Evolutionary conservation across 1,140 invertebrate genomes (phyloP).

Genomic region (Lucilia sericata): DNA sequence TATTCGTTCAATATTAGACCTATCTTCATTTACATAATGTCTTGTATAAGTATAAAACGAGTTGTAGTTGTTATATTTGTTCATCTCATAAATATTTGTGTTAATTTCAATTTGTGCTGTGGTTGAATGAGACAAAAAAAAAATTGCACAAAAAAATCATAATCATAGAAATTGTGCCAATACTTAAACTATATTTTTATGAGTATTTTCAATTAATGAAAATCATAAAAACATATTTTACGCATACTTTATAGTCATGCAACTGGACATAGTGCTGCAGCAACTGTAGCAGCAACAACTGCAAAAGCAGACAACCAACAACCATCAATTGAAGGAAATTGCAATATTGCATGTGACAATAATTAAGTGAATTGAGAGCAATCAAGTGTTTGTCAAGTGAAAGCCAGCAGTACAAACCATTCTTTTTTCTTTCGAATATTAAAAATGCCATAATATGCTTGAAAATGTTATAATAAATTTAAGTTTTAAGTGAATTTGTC

Average conservation of each 20-base stretch:
- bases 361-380: constrained; percentile 23
- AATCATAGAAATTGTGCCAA: constrained; percentile 19
- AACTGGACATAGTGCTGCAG: neutral
- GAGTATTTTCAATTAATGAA: constrained; percentile 42
- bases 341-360: constrained; percentile 8
- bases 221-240: constrained; percentile 32
- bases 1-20: no score
- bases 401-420: neutral
- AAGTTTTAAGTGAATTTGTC: no score
- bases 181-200: constrained; percentile 37
- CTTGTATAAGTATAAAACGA: no score
- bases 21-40: no score
- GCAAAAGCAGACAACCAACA: neutral
- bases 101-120: constrained; percentile 28
- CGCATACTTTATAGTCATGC: constrained; percentile 11
- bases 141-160: neutral
- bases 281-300: neutral
- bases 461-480: no score
- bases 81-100: constrained; percentile 33
- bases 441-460: no score
- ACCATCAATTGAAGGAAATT: neutral
- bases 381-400: constrained; percentile 8
- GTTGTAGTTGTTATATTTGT: neutral
- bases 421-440: no score
- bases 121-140: neutral